phyloP scores from a whole-genome alignment of 1,140 invertebrate genomes.

The Drosophila ambigua region DNA sequence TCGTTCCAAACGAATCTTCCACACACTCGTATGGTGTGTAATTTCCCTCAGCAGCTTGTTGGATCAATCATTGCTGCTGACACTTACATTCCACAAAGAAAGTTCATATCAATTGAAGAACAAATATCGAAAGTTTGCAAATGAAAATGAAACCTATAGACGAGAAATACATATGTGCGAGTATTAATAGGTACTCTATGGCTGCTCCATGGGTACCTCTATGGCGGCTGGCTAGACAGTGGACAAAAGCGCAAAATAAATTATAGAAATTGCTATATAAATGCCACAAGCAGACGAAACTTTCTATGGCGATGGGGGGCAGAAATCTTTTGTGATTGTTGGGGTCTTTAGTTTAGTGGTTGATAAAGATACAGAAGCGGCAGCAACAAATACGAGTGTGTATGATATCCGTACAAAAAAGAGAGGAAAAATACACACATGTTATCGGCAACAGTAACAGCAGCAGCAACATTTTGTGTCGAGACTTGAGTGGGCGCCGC shows the following conservation, averaged over 20 bases:
- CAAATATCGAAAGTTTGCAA: conserved; percentile 44
- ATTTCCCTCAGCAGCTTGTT: conserved; percentile 11
- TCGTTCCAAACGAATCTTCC: conserved; percentile 3
- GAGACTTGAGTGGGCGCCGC: conserved; percentile 17
- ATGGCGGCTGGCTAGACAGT: conserved; percentile 10
- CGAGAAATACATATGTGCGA: background rate
- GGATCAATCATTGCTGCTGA: conserved; percentile 5
- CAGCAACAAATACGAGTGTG: background rate
- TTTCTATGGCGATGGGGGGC: conserved; percentile 46
- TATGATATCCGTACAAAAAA: background rate
- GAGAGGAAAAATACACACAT: conserved; percentile 31
- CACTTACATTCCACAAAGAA: conserved; percentile 26
- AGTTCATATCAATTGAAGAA: conserved; percentile 57
- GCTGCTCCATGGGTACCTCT: background rate
- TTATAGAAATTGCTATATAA: conserved; percentile 63
- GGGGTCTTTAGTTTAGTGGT: conserved; percentile 29
- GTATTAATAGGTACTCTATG: background rate
- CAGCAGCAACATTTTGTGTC: conserved; percentile 21
- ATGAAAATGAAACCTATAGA: conserved; percentile 40
- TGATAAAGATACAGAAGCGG: conserved; percentile 30
- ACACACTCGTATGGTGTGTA: background rate
- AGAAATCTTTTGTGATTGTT: conserved; percentile 36
- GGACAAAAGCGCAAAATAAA: conserved; percentile 30
- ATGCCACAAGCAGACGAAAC: conserved; percentile 23
- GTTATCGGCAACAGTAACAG: conserved; percentile 16